Evolutionary conservation across 2,797 vertebrate species (phyloP).

Genomic region (Columba guinea): DNA sequence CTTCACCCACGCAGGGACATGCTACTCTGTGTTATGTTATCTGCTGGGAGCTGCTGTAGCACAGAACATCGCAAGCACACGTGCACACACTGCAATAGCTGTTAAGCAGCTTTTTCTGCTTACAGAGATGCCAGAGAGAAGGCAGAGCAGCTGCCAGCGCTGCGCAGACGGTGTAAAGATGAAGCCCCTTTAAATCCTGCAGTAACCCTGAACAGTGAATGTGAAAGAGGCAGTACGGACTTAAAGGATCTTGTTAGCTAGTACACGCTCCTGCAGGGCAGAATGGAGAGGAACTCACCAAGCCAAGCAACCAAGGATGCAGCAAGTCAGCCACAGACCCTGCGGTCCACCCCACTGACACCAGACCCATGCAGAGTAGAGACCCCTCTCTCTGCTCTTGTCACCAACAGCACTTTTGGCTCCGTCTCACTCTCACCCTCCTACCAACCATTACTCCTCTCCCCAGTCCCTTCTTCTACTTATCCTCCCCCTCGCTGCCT

Average conservation of each 20-base stretch:
- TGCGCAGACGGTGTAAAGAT: background rate
- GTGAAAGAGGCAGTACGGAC: background rate
- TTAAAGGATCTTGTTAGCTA: accelerated
- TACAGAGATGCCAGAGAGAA: background rate
- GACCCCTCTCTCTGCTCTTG: background rate
- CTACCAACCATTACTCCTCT: background rate
- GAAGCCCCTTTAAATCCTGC: background rate
- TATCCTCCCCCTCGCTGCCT: background rate
- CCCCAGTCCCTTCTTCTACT: background rate
- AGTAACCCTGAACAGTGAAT: background rate
- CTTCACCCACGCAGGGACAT: background rate
- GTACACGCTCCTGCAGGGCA: background rate
- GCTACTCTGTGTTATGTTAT: background rate
- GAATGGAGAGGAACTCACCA: background rate
- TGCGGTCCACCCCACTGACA: accelerated
- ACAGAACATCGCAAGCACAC: background rate
- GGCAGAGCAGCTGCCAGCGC: background rate
- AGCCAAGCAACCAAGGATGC: background rate
- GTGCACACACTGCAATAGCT: background rate
- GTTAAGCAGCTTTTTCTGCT: background rate
- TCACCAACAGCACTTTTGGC: background rate
- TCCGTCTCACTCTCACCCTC: background rate
- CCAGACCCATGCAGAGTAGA: background rate
- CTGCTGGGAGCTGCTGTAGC: background rate
- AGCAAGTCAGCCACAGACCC: background rate